Evolutionary conservation across 2,797 vertebrate species (phyloP).

Genomic region (Acrocephalus scirpaceus): DNA sequence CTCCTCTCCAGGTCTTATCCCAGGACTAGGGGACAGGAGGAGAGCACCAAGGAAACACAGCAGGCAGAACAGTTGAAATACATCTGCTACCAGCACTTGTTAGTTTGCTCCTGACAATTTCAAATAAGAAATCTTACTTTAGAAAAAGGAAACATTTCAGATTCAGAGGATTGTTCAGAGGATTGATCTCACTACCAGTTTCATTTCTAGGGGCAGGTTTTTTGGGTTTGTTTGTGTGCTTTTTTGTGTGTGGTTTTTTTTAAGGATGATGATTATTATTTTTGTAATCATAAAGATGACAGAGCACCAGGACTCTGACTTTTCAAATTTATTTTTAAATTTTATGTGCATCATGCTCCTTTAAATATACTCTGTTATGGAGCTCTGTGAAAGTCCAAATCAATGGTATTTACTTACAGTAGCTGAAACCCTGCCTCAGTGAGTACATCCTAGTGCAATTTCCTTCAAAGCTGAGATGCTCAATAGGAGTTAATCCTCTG

Average conservation of each 20-base stretch:
- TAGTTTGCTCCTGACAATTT: neutral
- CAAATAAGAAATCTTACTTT: neutral
- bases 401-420: neutral
- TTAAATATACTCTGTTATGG: neutral
- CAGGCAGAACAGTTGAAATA: neutral
- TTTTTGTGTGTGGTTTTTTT: neutral
- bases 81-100: neutral
- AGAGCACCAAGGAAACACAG: neutral
- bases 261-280: neutral
- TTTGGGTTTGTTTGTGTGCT: too few species aligned
- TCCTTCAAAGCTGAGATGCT: neutral
- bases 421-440: neutral
- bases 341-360: neutral
- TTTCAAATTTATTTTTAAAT: neutral
- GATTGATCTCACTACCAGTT: neutral
- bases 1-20: neutral
- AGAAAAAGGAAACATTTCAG: neutral
- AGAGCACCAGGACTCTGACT: neutral
- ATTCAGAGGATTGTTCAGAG: neutral
- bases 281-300: neutral
- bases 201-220: accelerated
- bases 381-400: neutral
- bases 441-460: neutral
- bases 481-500: neutral
- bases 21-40: neutral